Conservation (phyloP, 2,888 invertebrate species). For the Cecidostiba fungosa region DNA sequence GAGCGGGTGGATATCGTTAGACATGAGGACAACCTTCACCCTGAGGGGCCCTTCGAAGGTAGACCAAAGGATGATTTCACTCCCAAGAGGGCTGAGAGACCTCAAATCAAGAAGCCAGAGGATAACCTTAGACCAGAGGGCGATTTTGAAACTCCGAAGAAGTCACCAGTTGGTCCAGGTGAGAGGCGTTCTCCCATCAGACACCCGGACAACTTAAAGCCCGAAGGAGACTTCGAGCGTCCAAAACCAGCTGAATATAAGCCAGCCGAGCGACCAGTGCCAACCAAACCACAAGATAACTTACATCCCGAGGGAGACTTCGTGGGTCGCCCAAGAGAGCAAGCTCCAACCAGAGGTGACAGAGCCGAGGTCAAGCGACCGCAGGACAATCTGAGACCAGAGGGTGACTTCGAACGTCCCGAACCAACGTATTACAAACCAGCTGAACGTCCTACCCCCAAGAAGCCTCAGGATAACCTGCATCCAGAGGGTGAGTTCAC, state of each 20-base stretch:
- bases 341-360: constrained; percentile 71
- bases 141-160: constrained; percentile 70
- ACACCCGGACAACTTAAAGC: constrained; percentile 78
- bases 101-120: constrained; percentile 73
- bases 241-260: constrained; percentile 68
- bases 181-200: constrained; percentile 82
- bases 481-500: constrained; percentile 82
- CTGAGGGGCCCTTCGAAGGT: constrained; percentile 65
- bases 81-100: constrained; percentile 74
- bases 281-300: constrained; percentile 82
- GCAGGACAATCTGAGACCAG: constrained; percentile 80
- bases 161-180: constrained; percentile 74
- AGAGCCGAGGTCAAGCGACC: constrained; percentile 75
- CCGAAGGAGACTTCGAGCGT: constrained; percentile 81
- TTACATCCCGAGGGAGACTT: constrained; percentile 67
- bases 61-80: constrained; percentile 72
- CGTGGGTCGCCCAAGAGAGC: constrained; percentile 66
- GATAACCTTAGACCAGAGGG: constrained; percentile 78
- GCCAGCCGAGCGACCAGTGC: constrained; percentile 80
- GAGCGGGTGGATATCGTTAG: constrained; percentile 81
- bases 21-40: constrained; percentile 79
- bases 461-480: constrained; percentile 77
- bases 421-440: constrained; percentile 79
- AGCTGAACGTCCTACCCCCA: constrained; percentile 74
- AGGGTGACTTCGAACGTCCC: constrained; percentile 77